These are phyloP conservation scores for Drosophila yakuba DNA, from an alignment of 1,140 invertebrate genomes.

Conservation along the genomic window DNA sequence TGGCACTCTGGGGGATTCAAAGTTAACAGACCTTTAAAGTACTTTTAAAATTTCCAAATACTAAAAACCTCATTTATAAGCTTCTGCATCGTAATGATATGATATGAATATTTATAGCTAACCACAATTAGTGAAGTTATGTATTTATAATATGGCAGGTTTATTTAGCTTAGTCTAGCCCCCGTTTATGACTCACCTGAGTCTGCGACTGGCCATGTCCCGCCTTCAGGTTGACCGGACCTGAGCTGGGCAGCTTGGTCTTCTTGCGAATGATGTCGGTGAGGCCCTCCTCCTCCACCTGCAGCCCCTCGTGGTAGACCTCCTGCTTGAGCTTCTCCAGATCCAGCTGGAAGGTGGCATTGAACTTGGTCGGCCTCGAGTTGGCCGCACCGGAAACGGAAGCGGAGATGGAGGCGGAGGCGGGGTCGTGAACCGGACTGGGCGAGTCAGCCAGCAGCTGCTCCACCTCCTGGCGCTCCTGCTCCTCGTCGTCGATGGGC, in stretches of 20 bases:
- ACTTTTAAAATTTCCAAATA: no score
- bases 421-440: neutral
- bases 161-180: neutral
- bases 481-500: slow-evolving; percentile 81
- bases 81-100: no score
- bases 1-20: slow-evolving; percentile 51
- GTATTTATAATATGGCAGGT: no score
- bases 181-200: slow-evolving; percentile 27
- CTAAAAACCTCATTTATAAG: no score
- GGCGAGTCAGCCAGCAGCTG: slow-evolving; percentile 65
- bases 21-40: no score
- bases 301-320: slow-evolving; percentile 90
- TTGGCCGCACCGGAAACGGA: slow-evolving; percentile 9
- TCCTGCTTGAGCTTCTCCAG: slow-evolving; percentile 92
- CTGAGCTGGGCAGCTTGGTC: slow-evolving; percentile 86
- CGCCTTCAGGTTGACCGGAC: slow-evolving; percentile 15
- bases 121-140: no score
- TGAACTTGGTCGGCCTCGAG: slow-evolving; percentile 82
- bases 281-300: slow-evolving; percentile 92
- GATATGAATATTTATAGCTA: no score
- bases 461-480: slow-evolving; percentile 18
- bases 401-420: slow-evolving; percentile 8
- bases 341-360: slow-evolving; percentile 89
- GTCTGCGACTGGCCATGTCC: slow-evolving; percentile 68
- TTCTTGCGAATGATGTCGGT: slow-evolving; percentile 89